These are phyloP conservation scores for Tholera decimalis DNA, from an alignment of 2,888 invertebrate species.

Conservation along the genomic window DNA sequence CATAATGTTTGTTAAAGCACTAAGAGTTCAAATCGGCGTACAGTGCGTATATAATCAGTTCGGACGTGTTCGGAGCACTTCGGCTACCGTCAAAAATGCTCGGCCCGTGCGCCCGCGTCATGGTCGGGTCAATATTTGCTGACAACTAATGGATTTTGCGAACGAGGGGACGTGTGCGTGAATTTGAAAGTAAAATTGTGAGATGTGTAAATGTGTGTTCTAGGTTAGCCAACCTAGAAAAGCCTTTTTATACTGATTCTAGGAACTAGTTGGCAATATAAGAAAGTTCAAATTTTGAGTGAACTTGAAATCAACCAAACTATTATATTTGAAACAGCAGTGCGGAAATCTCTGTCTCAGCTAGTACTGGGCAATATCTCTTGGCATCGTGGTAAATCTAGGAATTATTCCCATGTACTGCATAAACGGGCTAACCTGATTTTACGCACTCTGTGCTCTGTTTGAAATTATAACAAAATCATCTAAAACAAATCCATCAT, in stretches of 20 bases:
- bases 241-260: slow-evolving; percentile 21
- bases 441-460: neutral
- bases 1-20: slow-evolving; percentile 56
- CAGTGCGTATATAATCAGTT: slow-evolving; percentile 43
- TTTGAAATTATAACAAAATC: slow-evolving; percentile 1
- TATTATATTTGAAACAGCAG: neutral
- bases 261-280: slow-evolving; percentile 7
- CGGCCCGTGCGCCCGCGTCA: slow-evolving; percentile 64
- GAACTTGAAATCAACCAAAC: slow-evolving; percentile 8
- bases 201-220: slow-evolving; percentile 27
- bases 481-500: slow-evolving; percentile 40
- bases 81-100: slow-evolving; percentile 54
- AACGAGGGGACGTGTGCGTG: slow-evolving; percentile 57
- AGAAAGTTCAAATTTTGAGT: slow-evolving; percentile 6
- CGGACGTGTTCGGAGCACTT: slow-evolving; percentile 56
- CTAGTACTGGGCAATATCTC: too few species aligned
- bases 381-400: too few species aligned
- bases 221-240: too few species aligned
- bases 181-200: slow-evolving; percentile 64
- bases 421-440: too few species aligned
- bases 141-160: slow-evolving; percentile 79
- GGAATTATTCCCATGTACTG: too few species aligned
- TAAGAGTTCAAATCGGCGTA: slow-evolving; percentile 59
- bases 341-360: too few species aligned
- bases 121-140: slow-evolving; percentile 75